Conservation (phyloP, 2,113 vertebrate species). For the Chloropsis hardwickii region DNA sequence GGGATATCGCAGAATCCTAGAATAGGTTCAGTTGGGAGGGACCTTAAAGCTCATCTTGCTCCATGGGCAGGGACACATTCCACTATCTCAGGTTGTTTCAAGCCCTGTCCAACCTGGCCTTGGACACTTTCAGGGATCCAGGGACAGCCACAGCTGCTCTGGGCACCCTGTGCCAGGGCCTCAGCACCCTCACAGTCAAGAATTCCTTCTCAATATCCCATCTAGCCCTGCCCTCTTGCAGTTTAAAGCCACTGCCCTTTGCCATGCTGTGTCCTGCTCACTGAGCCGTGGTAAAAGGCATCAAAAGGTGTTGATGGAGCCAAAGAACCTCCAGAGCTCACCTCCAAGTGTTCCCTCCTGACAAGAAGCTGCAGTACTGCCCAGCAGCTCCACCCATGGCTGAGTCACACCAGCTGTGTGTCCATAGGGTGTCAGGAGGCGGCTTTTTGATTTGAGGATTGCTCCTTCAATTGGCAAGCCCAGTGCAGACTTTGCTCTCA, state of each 20-base stretch:
- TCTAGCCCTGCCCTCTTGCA: background rate
- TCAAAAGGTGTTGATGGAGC: background rate
- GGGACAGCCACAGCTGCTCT: background rate
- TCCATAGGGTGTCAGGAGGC: accelerated
- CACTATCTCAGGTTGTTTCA: accelerated
- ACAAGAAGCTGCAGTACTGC: background rate
- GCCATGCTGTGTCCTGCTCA: background rate
- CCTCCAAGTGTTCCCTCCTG: background rate
- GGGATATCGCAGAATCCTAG: background rate
- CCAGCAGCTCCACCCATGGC: background rate
- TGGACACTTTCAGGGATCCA: background rate
- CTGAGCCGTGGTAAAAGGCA: background rate
- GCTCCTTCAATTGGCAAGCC: background rate
- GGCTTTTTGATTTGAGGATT: background rate
- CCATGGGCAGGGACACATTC: background rate
- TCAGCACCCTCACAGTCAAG: accelerated
- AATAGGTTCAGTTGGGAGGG: background rate
- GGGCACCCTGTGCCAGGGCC: background rate
- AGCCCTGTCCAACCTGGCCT: accelerated
- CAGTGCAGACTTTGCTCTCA: background rate
- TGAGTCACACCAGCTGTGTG: background rate
- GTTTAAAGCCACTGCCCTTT: background rate
- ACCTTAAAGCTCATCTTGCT: background rate
- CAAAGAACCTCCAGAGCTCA: background rate
- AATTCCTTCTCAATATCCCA: background rate